Base-by-base conservation (phyloP, 1,140 invertebrate species). In the Bombus waltoni region DNA sequence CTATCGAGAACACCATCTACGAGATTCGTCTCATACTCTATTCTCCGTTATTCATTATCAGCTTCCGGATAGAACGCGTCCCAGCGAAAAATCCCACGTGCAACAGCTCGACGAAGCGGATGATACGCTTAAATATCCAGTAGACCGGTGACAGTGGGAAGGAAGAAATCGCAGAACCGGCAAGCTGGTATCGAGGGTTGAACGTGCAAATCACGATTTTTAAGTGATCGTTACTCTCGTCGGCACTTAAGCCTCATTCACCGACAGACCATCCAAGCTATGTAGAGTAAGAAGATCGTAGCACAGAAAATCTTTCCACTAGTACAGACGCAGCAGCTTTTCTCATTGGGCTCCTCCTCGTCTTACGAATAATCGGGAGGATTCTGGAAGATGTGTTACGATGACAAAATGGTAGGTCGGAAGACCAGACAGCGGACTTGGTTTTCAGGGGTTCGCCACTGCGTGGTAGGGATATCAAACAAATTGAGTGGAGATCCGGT, bases 401-500 rank as follows among this genome's bases (percentile, higher is more conserved):
- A 92, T 88, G 91, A 92, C 91, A 92, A 90, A 92, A 90, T 87
- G 15, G 28, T 53, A 59, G 59, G 65, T 81, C 89, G 88, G 73
- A 79, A 40, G 79, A 57, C 28, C n/a, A 44, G 57, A 57, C 47
- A 44, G 53, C 53, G 32, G 11, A 57, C 62, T 76, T 53, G 77
- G 25, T 65, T 82, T 72, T 59, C 44, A 71, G 72, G 57, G 77
- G 71, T 82, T 86, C 35, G 79, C 76, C 66, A 81, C 73, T 80
- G 83, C 80, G 73, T 74, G 68, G 83, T 62, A 71, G 74, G 88
- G 79, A 53, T 93, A 90, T 90, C 90, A 90, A 93, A 93, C 88
- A 92, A 93, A 93, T 93, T 92, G 90, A 92, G 91, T 91, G 87
- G 73, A 91, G 90, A 92, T 93, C 89, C 93, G 90, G 91, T 91